Evolutionary conservation across 2,888 invertebrate genomes (phyloP).

Genomic region (Ectropis crepuscularia): DNA sequence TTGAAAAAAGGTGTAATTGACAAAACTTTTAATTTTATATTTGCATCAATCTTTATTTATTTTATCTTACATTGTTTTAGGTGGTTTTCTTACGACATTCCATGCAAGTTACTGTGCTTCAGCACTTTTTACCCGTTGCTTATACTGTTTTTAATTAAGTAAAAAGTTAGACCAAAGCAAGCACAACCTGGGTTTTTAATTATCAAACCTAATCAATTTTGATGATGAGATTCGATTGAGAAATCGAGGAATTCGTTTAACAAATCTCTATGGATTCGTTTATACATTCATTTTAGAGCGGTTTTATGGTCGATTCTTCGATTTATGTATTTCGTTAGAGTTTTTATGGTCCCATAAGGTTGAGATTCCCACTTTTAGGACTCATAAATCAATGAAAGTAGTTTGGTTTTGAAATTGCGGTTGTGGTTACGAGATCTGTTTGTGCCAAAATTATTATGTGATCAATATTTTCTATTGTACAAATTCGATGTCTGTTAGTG

Average conservation of each 20-base stretch:
- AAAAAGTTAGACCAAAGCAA: conserved; percentile 47
- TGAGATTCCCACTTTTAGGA: too few species aligned
- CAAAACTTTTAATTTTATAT: conserved; percentile 57
- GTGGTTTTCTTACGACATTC: conserved; percentile 66
- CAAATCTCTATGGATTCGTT: background rate
- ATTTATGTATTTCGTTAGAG: too few species aligned
- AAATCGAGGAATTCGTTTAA: background rate
- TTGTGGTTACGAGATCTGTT: conserved; percentile 50
- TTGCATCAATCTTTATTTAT: conserved; percentile 51
- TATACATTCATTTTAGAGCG: background rate
- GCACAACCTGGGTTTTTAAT: conserved; percentile 33
- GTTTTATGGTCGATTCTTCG: background rate
- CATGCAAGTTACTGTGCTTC: conserved; percentile 71
- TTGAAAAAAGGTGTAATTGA: conserved; percentile 63
- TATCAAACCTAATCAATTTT: too few species aligned
- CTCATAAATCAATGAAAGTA: background rate
- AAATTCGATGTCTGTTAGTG: conserved; percentile 55
- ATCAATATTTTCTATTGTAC: conserved; percentile 56
- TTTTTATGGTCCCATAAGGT: too few species aligned
- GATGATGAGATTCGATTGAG: too few species aligned
- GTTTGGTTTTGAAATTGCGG: conserved; percentile 28
- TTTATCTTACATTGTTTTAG: conserved; percentile 55
- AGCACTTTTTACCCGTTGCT: conserved; percentile 53
- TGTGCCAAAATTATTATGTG: conserved; percentile 64
- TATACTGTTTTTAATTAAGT: conserved; percentile 50